These are phyloP conservation scores for Zeus faber DNA, from an alignment of 2,113 vertebrate genomes.

Conservation along the genomic window DNA sequence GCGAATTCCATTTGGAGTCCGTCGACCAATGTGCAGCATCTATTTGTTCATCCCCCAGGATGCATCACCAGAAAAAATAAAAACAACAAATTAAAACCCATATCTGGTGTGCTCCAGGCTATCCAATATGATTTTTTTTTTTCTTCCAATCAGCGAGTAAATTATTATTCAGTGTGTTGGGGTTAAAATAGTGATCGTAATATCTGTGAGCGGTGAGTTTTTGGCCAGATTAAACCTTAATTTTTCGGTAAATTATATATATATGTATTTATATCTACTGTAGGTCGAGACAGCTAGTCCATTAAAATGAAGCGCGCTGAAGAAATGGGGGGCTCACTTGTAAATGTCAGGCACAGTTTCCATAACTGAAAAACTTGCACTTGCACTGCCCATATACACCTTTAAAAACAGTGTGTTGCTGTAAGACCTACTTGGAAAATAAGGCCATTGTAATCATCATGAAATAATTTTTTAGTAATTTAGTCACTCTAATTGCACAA, in stretches of 20 bases:
- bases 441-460: not conserved
- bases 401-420: not conserved
- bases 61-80: not conserved
- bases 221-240: not conserved
- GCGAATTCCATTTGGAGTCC: too few species aligned
- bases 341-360: not conserved
- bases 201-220: not conserved
- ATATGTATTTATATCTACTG: too few species aligned
- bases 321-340: not conserved
- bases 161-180: not conserved
- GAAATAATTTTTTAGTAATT: not conserved
- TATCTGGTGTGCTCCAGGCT: not conserved
- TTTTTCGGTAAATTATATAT: not conserved
- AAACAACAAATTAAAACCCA: not conserved
- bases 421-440: not conserved
- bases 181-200: not conserved
- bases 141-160: not conserved
- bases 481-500: not conserved
- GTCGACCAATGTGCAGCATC: not conserved
- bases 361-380: not conserved
- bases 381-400: not conserved
- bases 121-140: not conserved
- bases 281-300: too few species aligned
- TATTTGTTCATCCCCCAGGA: not conserved
- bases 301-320: not conserved